Evolutionary conservation across 2,888 invertebrate genomes (phyloP), one percentile per base, ranked within the genome.

Genomic region (Ligdia adustata): DNA sequence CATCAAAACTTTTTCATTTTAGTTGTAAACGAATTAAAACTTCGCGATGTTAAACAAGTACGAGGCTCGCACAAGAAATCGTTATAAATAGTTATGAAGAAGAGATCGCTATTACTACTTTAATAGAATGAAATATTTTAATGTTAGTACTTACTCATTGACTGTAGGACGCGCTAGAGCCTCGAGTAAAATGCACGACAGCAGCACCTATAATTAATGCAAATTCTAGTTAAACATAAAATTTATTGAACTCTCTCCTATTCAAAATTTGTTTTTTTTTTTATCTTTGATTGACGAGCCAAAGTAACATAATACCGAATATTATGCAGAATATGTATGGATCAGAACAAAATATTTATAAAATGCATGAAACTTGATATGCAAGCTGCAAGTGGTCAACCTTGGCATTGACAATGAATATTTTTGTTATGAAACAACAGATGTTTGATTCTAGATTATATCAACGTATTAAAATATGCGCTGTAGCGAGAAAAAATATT

Each of bases 121-220:
- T n/a, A n/a, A 22, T n/a, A 7, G 6, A 40, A 3, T 7, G 22
- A 31, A 28, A 27, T 9, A 15, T 41, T 18, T 2, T 11, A 9
- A 12, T 15, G 13, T 6, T 16, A n/a, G 33, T 12, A 72, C 83
- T 82, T 71, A 83, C 84, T 84, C 84, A 60, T 75, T 75, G 45
- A 70, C 75, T 48, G 80, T 72, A 7, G 86, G 84, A 27, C 68
- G 68, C 9, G 82, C 67, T 4, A 76, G 65, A 2, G 74, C 79
- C 40, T 78, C 75, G 7, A 74, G 45, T 3, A 73, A 50, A 16
- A 63, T 64, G 47, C 66, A 71, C 2, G 70, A 62, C 4, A 74
- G 28, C 64, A 84, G 61, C 57, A 83, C 37, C 87, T 87, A 82
- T 35, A 86, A 85, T 55, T 33, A 41, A 41, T n/a, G n/a, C n/a